phyloP scores from a whole-genome alignment of 1,140 invertebrate species.

The Bradysia coprophila region DNA sequence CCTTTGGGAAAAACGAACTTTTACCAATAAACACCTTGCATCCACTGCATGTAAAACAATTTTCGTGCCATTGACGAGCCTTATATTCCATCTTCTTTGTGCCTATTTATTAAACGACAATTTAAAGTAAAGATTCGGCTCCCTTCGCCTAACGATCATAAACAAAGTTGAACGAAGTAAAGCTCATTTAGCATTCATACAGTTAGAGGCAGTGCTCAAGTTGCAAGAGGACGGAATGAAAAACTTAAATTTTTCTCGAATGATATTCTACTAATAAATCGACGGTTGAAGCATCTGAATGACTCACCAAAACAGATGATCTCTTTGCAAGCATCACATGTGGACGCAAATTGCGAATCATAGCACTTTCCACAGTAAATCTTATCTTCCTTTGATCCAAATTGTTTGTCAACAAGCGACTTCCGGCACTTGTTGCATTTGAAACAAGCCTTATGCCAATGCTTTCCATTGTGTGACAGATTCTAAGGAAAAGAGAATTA shows the following conservation, averaged over 20 bases:
- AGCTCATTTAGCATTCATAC: too few species aligned
- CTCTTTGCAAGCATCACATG: slow-evolving; percentile 96
- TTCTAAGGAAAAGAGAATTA: slow-evolving; percentile 43
- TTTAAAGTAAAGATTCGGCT: too few species aligned
- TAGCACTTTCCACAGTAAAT: slow-evolving; percentile 99
- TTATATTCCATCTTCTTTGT: slow-evolving; percentile 99
- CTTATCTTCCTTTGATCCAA: slow-evolving; percentile 91
- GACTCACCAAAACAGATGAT: slow-evolving; percentile 95
- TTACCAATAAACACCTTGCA: slow-evolving; percentile 97
- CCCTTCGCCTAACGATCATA: too few species aligned
- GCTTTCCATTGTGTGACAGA: slow-evolving; percentile 99
- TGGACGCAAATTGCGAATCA: slow-evolving; percentile 93
- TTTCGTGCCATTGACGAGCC: slow-evolving; percentile 99
- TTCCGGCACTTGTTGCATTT: slow-evolving; percentile 94
- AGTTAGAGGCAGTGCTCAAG: too few species aligned
- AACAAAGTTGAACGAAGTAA: too few species aligned
- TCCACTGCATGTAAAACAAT: slow-evolving; percentile 96
- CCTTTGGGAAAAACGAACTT: slow-evolving; percentile 97
- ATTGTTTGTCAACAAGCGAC: slow-evolving; percentile 97
- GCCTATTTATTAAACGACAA: too few species aligned
- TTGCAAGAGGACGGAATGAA: too few species aligned
- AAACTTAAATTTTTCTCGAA: too few species aligned
- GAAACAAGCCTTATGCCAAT: slow-evolving; percentile 99
- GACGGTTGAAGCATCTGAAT: too few species aligned
- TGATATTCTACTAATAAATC: too few species aligned